Conservation (phyloP, 1,140 invertebrate genomes). For the Drosophila trapezifrons region DNA sequence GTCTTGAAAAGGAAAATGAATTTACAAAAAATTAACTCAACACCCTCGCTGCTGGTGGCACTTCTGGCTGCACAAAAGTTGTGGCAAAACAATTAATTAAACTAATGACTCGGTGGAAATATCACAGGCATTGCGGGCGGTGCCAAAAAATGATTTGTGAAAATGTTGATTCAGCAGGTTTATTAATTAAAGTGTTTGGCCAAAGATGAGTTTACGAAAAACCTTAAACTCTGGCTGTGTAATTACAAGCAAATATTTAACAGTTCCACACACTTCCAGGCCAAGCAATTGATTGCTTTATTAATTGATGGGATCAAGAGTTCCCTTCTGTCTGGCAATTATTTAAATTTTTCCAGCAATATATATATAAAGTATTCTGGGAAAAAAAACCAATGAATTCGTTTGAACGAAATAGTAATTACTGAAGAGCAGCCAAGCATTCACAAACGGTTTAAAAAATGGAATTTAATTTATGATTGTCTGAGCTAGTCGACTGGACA, state of each 20-base stretch:
- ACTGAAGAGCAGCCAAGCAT: conserved; percentile 32
- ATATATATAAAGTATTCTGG: conserved; percentile 19
- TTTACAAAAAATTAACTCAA: conserved; percentile 70
- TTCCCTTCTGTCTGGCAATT: conserved; percentile 32
- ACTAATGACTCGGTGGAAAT: conserved; percentile 73
- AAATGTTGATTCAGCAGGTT: conserved; percentile 40
- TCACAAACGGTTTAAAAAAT: conserved; percentile 44
- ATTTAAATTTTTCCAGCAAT: conserved; percentile 26
- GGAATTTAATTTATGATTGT: conserved; percentile 28
- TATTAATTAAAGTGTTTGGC: conserved; percentile 43
- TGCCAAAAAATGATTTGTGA: conserved; percentile 42
- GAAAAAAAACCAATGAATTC: conserved; percentile 51
- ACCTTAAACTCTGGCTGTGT: conserved; percentile 4
- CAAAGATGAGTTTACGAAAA: conserved; percentile 26
- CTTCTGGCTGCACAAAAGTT: conserved; percentile 39
- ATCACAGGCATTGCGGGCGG: conserved; percentile 3
- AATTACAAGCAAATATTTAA: conserved; percentile 10
- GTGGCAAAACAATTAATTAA: conserved; percentile 71
- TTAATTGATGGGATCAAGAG: conserved; percentile 31
- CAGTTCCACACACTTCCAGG: conserved; percentile 5
- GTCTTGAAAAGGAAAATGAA: conserved; percentile 52
- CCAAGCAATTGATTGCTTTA: conserved; percentile 40
- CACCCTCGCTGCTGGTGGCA: conserved; percentile 42
- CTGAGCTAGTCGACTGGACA: conserved; percentile 31
- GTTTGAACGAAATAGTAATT: conserved; percentile 63